These are phyloP conservation scores for Anas platyrhynchos DNA, from an alignment of 2,113 vertebrate genomes.

Conservation along the genomic window DNA sequence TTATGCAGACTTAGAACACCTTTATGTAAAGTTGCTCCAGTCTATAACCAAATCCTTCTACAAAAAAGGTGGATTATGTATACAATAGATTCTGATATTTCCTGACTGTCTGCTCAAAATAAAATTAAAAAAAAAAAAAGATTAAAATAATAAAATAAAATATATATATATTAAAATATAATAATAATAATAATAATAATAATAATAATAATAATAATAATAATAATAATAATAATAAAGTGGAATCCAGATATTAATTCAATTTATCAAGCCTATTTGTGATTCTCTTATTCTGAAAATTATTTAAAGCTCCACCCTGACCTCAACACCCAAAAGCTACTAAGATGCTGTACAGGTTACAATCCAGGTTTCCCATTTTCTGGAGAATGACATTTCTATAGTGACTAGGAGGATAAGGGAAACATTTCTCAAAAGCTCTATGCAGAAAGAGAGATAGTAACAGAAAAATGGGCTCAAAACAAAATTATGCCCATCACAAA, in stretches of 20 bases:
- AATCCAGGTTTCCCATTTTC: not conserved
- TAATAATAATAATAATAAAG: not conserved
- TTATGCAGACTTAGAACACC: not conserved
- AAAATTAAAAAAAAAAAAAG: not conserved
- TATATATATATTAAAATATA: no score
- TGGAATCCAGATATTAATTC: not conserved
- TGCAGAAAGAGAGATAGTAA: not conserved
- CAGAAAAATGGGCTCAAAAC: not conserved
- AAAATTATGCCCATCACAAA: not conserved
- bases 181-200: not conserved
- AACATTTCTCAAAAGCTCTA: not conserved
- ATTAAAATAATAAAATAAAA: no score
- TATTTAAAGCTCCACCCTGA: accelerated
- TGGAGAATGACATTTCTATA: not conserved
- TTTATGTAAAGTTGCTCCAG: constrained; percentile 12
- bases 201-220: not conserved
- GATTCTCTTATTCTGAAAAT: not conserved
- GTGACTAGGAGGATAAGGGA: not conserved
- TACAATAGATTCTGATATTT: not conserved
- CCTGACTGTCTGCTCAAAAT: not conserved
- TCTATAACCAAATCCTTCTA: constrained; percentile 15
- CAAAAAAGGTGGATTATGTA: constrained; percentile 18
- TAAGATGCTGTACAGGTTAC: not conserved
- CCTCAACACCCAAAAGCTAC: not conserved
- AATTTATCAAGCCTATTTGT: not conserved